These are phyloP conservation scores for Amphiprion ocellaris DNA, from an alignment of 2,113 vertebrate genomes.

Conservation along the genomic window DNA sequence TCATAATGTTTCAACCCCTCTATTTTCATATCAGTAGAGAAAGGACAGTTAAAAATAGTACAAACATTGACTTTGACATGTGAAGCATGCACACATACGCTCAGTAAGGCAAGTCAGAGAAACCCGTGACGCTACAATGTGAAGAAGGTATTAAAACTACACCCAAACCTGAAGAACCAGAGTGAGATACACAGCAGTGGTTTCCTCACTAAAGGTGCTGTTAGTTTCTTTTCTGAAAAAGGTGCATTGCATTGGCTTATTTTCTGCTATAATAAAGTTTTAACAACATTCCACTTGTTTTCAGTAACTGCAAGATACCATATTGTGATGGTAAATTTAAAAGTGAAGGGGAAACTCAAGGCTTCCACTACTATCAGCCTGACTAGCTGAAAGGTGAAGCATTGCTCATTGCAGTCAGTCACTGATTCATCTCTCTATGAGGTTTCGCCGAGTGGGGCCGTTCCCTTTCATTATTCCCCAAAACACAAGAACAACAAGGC, in stretches of 20 bases:
- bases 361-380: neutral
- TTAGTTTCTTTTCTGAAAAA: neutral
- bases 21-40: slow-evolving; percentile 3
- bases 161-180: slow-evolving; percentile 48
- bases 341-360: neutral
- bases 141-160: neutral
- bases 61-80: neutral
- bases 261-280: neutral
- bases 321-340: neutral
- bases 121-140: slow-evolving; percentile 30
- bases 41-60: neutral
- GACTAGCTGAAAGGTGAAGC: slow-evolving; percentile 67
- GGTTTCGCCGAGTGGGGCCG: neutral
- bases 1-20: neutral
- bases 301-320: neutral
- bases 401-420: slow-evolving; percentile 21
- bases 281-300: neutral
- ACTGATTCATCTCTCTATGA: slow-evolving; percentile 18
- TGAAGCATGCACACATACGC: neutral
- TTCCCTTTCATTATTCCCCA: slow-evolving; percentile 31
- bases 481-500: neutral
- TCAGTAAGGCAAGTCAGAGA: slow-evolving; percentile 1
- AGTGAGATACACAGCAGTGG: neutral
- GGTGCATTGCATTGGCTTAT: neutral
- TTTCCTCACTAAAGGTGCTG: neutral